Percentiles rank a stretch among this genome's conserved stretches.
phyloP scores from a whole-genome alignment of 2,888 invertebrate species.

The Nineta flava region DNA sequence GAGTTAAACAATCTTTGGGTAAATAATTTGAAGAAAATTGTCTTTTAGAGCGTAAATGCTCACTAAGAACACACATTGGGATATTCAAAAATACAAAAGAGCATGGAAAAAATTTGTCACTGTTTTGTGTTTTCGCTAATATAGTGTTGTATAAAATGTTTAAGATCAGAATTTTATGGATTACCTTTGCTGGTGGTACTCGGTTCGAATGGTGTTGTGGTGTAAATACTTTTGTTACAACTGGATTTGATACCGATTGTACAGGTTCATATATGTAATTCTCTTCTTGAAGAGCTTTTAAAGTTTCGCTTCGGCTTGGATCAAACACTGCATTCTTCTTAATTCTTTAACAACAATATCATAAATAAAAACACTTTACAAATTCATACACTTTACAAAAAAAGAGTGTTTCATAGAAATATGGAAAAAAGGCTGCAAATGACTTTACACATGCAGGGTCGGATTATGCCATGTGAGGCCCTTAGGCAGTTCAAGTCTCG shows the following conservation, averaged over 20 bases:
- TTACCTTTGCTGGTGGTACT: constrained; percentile 38
- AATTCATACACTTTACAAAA: too few relatives aligned
- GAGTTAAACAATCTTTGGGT: too few relatives aligned
- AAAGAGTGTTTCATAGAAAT: too few relatives aligned
- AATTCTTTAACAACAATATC: constrained; percentile 17
- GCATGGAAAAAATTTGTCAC: background rate
- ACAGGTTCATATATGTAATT: constrained; percentile 41
- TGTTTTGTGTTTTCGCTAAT: background rate
- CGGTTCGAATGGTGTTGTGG: constrained; percentile 37
- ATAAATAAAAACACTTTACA: too few relatives aligned
- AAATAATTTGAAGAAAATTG: too few relatives aligned
- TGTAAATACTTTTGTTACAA: constrained; percentile 60
- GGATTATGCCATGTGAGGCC: too few relatives aligned
- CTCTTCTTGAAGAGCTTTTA: constrained; percentile 70
- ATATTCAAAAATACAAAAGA: background rate
- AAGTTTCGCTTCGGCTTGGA: constrained; percentile 78
- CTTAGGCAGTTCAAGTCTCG: too few relatives aligned
- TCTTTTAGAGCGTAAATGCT: too few relatives aligned
- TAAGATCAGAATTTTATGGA: background rate
- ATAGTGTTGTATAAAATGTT: background rate
- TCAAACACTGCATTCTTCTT: constrained; percentile 66
- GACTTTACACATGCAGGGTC: too few relatives aligned
- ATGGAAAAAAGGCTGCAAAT: too few relatives aligned
- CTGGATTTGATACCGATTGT: constrained; percentile 54
- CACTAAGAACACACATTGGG: too few relatives aligned